Base-by-base conservation (phyloP, 2,797 vertebrate genomes). In the Hemitrygon akajei region DNA sequence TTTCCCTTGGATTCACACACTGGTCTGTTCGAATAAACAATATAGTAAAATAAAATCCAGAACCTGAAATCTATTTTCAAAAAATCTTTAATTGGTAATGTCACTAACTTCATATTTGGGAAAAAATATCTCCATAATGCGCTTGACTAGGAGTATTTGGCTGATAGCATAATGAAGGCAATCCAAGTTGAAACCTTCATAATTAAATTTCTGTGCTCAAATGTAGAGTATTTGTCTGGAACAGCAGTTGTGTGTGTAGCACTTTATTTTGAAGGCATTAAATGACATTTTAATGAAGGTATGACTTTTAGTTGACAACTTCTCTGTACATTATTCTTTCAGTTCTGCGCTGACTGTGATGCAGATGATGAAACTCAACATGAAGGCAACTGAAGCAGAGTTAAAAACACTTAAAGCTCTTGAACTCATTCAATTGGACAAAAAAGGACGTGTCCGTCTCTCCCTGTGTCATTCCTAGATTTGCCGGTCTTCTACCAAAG, bases 311-410 rank as follows among this genome's bases (percentile, higher is more conserved):
- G 66, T 60, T 60, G 69, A 93, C 37, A 30, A 47, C 4, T 18
- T 16, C 25, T 7, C 37, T 71, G 20, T 75, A 14, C 25, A 73
- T 25, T 58, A 76, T 7, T 93, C 30, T 34, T 94, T 84, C 93
- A 95, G 95, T 86, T 94, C 94, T 22, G 77, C 94, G 22, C 94
- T 96, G 69, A 96, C 94, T 79, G 82, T 95, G 93, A 95, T 95
- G 94, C 96, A 95, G 95, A 96, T 97, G 95, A 96, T 95, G 94
- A 96, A 95, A 86, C 12, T 96, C 93, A 96, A 96, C 94, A 95
- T 96, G 95, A 96, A 95, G 20, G 94, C 94, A 75, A 96, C 95
- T 2, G 95, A 96, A 0, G 94, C 95, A 79, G 96, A 95, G 93
- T 93, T 96, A 71, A 96, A 95, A 94, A 95, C 95, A 1, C 95